A percentile compares a stretch with the other conserved stretches of the same genome.
Conservation (phyloP, 2,797 vertebrate genomes). For the Trachops cirrhosus region DNA sequence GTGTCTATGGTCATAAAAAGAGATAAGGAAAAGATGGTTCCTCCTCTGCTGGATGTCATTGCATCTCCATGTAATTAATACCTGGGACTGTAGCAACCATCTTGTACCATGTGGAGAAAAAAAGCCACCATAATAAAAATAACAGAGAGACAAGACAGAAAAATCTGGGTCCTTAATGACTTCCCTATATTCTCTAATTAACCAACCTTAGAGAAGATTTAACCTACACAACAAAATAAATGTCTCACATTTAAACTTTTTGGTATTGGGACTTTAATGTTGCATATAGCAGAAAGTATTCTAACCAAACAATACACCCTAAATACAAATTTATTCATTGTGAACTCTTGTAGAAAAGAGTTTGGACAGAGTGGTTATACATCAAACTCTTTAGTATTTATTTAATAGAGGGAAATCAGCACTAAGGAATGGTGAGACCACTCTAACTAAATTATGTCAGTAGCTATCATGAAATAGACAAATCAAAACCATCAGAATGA, state of each 20-base stretch:
- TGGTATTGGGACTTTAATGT: not conserved
- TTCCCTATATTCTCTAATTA: not conserved
- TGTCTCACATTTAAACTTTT: not conserved
- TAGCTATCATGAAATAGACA: not conserved
- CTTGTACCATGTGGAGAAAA: not conserved
- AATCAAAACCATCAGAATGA: conserved; percentile 9
- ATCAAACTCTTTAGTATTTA: not conserved
- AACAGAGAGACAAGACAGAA: not conserved
- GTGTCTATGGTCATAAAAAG: not conserved
- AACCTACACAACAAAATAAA: not conserved
- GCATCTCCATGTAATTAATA: not conserved
- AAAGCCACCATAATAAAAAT: not conserved
- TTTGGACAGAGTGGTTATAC: not conserved
- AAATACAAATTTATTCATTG: conserved; percentile 7
- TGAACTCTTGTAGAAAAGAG: not conserved
- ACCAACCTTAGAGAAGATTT: not conserved
- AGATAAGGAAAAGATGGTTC: not conserved
- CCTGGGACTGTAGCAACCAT: not conserved
- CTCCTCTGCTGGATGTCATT: not conserved
- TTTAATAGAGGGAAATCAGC: not conserved
- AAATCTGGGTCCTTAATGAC: not conserved
- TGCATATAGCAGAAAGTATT: not conserved
- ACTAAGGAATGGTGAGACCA: not conserved
- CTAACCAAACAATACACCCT: not conserved
- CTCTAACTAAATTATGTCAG: not conserved